A percentile compares a stretch with the other conserved stretches of the same genome.
These are phyloP conservation scores for Psittacula derbiana DNA, from an alignment of 2,797 vertebrate genomes.

Conservation along the genomic window DNA sequence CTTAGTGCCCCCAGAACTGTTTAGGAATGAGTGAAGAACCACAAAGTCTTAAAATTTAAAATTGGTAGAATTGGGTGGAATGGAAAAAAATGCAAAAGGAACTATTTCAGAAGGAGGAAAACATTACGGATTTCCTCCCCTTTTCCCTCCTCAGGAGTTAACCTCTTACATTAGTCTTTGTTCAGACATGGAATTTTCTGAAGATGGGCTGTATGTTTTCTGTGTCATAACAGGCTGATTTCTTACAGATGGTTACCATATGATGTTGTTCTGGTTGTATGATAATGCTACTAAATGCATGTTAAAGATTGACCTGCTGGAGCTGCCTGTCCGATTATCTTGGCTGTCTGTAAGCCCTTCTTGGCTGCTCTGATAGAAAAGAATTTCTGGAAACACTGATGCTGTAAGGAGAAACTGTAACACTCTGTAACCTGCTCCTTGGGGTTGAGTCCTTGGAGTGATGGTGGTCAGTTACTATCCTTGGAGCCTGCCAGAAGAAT, in stretches of 20 bases:
- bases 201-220: neutral
- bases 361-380: neutral
- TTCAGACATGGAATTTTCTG: neutral
- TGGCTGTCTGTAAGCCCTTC: neutral
- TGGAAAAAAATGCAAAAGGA: neutral
- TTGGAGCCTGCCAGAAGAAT: neutral
- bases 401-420: neutral
- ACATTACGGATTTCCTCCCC: neutral
- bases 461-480: neutral
- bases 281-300: neutral
- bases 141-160: neutral
- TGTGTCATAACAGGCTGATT: fast-evolving
- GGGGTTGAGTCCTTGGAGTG: neutral
- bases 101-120: neutral
- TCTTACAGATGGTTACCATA: too few species aligned
- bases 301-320: neutral
- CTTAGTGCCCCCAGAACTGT: neutral
- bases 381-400: neutral
- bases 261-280: neutral
- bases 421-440: fast-evolving
- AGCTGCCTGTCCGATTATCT: neutral
- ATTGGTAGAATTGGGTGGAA: neutral
- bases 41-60: neutral
- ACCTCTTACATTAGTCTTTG: neutral
- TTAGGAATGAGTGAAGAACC: neutral